phyloP scores from a whole-genome alignment of 2,888 invertebrate species.

The Parnassius smintheus region DNA sequence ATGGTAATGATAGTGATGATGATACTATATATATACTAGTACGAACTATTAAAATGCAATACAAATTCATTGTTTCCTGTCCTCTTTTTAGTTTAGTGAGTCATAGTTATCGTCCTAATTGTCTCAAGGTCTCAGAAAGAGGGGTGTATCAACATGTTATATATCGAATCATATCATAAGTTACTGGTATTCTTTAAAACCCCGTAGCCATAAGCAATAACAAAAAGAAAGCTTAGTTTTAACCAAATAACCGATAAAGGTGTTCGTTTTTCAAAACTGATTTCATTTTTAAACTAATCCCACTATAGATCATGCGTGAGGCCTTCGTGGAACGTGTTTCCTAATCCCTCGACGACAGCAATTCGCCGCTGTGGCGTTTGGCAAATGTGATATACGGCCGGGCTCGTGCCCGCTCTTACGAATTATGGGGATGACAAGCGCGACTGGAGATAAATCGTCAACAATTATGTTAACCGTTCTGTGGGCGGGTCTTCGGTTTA shows the following conservation, averaged over 20 bases:
- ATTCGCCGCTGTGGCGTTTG: conserved; percentile 42
- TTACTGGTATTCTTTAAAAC: too few species aligned
- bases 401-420: conserved; percentile 48
- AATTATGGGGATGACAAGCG: conserved; percentile 70
- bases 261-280: conserved; percentile 8
- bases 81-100: too few species aligned
- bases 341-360: conserved; percentile 64
- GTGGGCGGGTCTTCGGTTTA: conserved; percentile 42
- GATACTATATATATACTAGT: too few species aligned
- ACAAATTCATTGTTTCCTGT: too few species aligned
- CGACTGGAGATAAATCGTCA: conserved; percentile 70
- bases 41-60: too few species aligned
- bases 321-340: conserved; percentile 69
- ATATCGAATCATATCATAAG: too few species aligned
- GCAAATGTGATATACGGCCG: conserved; percentile 44
- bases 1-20: too few species aligned
- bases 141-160: too few species aligned
- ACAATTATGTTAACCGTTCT: conserved; percentile 57
- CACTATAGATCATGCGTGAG: conserved; percentile 52
- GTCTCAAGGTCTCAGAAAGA: too few species aligned
- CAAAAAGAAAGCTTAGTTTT: background rate
- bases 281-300: conserved; percentile 43
- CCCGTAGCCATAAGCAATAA: too few species aligned
- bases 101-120: too few species aligned
- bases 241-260: background rate